Conservation (phyloP, 2,888 invertebrate genomes). For the Hetaerina titia region DNA sequence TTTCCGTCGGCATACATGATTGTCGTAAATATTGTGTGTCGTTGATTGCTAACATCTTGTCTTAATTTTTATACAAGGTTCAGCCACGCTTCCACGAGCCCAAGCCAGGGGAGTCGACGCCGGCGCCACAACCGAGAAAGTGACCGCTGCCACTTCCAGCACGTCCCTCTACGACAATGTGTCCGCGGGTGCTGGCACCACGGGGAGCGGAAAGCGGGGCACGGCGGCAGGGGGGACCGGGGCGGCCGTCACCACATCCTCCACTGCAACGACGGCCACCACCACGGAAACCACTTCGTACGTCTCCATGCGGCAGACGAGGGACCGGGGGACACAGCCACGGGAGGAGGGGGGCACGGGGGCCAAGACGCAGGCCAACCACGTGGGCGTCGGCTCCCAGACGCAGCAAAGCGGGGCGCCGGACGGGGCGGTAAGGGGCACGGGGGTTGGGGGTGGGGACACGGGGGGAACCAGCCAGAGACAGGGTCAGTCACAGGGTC, state of each 20-base stretch:
- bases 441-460: constrained; percentile 46
- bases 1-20: no score
- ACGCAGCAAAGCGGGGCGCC: constrained; percentile 72
- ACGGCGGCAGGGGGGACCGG: constrained; percentile 12
- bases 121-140: constrained; percentile 82
- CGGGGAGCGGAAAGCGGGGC: constrained; percentile 70
- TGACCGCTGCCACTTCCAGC: constrained; percentile 91
- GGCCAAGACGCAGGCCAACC: constrained; percentile 53
- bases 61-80: constrained; percentile 79
- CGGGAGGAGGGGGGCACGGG: constrained; percentile 74
- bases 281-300: constrained; percentile 66
- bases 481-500: constrained; percentile 39
- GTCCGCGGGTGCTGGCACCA: constrained; percentile 74
- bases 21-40: no score
- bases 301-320: constrained; percentile 68
- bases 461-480: constrained; percentile 38
- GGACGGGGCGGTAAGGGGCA: constrained; percentile 47
- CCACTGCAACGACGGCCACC: constrained; percentile 52
- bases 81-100: constrained; percentile 91
- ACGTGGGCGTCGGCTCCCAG: constrained; percentile 63
- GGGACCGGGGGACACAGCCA: constrained; percentile 68
- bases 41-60: background rate
- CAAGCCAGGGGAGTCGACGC: constrained; percentile 85
- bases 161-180: constrained; percentile 94
- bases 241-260: constrained; percentile 41